Evolutionary conservation across 2,797 vertebrate genomes (phyloP).

Genomic region (Sarcophilus harrisii): DNA sequence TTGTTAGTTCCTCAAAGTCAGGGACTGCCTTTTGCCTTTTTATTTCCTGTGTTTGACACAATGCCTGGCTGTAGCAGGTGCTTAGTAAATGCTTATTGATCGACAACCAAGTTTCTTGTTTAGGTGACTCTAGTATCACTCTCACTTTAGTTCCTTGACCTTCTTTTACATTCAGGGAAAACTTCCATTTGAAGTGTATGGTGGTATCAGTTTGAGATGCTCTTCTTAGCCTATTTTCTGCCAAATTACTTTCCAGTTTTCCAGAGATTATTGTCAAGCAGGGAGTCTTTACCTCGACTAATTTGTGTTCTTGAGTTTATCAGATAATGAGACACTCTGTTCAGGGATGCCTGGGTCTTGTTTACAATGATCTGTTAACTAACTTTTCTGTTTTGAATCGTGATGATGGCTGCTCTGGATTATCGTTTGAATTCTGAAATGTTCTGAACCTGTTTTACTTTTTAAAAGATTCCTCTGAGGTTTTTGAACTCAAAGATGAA

Average conservation of each 20-base stretch:
- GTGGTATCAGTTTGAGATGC: background rate
- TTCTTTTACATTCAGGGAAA: background rate
- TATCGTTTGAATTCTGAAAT: background rate
- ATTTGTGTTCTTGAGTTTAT: background rate
- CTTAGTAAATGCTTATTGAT: background rate
- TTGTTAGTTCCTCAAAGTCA: background rate
- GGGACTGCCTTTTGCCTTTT: background rate
- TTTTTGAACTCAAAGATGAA: background rate
- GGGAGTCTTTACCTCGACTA: background rate
- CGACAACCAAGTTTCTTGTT: background rate
- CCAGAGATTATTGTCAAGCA: background rate
- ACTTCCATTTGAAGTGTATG: background rate
- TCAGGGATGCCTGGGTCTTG: background rate
- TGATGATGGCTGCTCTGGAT: background rate
- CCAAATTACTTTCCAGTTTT: background rate
- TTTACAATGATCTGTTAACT: background rate
- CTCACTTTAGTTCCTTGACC: background rate
- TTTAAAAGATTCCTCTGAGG: background rate
- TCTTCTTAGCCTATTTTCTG: background rate
- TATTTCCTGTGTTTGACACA: background rate
- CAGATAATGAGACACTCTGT: background rate
- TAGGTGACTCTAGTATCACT: background rate
- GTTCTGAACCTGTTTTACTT: background rate
- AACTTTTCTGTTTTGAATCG: background rate
- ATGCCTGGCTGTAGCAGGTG: background rate